phyloP scores from a whole-genome alignment of 1,140 invertebrate genomes.

The Galendromus occidentalis region DNA sequence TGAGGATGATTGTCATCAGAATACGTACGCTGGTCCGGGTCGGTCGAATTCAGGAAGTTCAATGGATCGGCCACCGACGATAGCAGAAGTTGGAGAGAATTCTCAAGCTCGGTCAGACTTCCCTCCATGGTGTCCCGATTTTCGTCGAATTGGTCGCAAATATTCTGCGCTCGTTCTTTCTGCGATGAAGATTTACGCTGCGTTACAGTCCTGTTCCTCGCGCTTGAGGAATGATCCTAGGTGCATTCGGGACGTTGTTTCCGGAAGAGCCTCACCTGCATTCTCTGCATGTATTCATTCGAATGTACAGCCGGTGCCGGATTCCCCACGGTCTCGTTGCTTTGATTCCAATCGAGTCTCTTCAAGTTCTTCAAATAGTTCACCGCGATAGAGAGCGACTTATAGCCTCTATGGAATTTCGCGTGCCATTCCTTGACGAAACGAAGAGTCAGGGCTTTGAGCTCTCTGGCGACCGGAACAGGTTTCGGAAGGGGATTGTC shows the following conservation, averaged over 20 bases:
- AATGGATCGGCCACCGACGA: slow-evolving; percentile 26
- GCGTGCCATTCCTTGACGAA: slow-evolving; percentile 34
- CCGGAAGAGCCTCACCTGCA: background rate
- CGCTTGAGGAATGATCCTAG: slow-evolving; percentile 14
- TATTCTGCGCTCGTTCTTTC: background rate
- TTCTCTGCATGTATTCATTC: background rate
- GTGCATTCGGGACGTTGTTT: slow-evolving; percentile 11
- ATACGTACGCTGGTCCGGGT: too few relatives aligned
- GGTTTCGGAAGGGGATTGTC: slow-evolving; percentile 33
- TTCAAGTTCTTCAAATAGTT: slow-evolving; percentile 33
- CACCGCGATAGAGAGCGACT: slow-evolving; percentile 31
- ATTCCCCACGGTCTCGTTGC: too few relatives aligned
- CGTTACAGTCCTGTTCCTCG: background rate
- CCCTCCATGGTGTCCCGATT: slow-evolving; percentile 21
- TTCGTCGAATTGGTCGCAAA: slow-evolving; percentile 19
- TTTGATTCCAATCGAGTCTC: slow-evolving; percentile 23
- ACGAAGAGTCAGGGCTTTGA: slow-evolving; percentile 30
- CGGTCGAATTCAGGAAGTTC: background rate
- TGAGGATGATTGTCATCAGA: too few relatives aligned
- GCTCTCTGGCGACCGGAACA: slow-evolving; percentile 27
- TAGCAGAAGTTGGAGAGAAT: slow-evolving; percentile 28
- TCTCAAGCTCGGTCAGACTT: slow-evolving; percentile 26
- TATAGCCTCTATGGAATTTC: slow-evolving; percentile 32
- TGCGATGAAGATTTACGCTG: background rate
- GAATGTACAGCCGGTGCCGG: too few relatives aligned